phyloP scores from a whole-genome alignment of 2,113 vertebrate species.

The Nycticebus coucang region DNA sequence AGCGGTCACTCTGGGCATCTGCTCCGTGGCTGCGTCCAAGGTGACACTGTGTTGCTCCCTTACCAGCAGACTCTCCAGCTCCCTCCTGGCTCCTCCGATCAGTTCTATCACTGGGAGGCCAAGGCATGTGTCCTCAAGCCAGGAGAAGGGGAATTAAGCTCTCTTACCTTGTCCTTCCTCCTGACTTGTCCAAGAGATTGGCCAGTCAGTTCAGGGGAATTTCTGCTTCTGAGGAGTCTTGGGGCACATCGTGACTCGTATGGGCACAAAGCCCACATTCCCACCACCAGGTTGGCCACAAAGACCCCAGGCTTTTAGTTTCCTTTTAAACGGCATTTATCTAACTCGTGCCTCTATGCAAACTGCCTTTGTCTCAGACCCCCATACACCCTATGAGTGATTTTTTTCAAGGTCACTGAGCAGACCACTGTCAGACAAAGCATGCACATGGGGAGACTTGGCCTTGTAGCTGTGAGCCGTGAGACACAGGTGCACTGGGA shows the following conservation, averaged over 20 bases:
- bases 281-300: not conserved
- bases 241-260: accelerated
- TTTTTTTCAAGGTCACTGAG: not conserved
- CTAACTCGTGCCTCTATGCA: accelerated
- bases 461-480: too few species aligned
- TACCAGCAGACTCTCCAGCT: not conserved
- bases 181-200: not conserved
- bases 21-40: accelerated
- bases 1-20: accelerated
- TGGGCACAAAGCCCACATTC: accelerated
- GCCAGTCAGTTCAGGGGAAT: not conserved
- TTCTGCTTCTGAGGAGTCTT: not conserved
- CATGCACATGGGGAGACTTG: accelerated
- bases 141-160: accelerated
- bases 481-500: accelerated
- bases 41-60: accelerated
- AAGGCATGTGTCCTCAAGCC: not conserved
- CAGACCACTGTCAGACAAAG: too few species aligned
- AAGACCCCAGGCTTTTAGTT: not conserved
- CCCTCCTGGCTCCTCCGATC: accelerated
- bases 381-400: accelerated
- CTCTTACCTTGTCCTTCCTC: too few species aligned
- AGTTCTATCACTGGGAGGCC: accelerated
- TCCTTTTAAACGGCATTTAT: not conserved
- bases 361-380: accelerated